Percentiles rank a stretch among this genome's conserved stretches.
phyloP scores from a whole-genome alignment of 2,797 vertebrate genomes.

The Setipinna tenuifilis region DNA sequence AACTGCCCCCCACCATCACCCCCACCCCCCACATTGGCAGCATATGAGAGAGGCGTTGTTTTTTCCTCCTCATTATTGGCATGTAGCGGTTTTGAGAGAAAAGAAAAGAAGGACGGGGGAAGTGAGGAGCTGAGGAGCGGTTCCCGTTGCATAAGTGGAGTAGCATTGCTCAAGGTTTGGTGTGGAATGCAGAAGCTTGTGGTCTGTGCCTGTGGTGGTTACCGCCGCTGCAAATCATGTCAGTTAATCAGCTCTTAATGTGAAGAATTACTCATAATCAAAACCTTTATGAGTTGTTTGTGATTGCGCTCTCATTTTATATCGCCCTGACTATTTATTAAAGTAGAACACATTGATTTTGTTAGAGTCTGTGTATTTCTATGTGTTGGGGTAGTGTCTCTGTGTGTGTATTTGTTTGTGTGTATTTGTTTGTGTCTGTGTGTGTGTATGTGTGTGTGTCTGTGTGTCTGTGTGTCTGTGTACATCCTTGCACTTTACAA shows the following conservation, averaged over 20 bases:
- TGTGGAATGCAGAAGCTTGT: background rate
- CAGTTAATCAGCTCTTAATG: background rate
- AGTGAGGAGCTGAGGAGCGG: too few species aligned
- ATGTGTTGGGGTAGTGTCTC: too few species aligned
- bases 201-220: background rate
- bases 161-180: background rate
- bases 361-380: background rate
- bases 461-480: background rate
- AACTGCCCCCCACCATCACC: too few species aligned
- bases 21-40: too few species aligned
- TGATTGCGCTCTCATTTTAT: background rate
- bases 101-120: background rate
- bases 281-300: background rate
- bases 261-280: conserved; percentile 1
- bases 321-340: background rate
- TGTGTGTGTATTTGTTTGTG: too few species aligned
- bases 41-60: background rate
- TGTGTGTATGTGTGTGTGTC: background rate
- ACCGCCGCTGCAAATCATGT: background rate
- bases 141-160: background rate
- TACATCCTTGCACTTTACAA: background rate
- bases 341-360: background rate
- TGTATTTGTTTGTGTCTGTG: background rate
- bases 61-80: background rate
- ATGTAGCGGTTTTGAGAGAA: background rate